A percentile compares a stretch with the other conserved stretches of the same genome.
Conservation (phyloP, 1,140 invertebrate species). For the Leptonema lineaticorne region DNA sequence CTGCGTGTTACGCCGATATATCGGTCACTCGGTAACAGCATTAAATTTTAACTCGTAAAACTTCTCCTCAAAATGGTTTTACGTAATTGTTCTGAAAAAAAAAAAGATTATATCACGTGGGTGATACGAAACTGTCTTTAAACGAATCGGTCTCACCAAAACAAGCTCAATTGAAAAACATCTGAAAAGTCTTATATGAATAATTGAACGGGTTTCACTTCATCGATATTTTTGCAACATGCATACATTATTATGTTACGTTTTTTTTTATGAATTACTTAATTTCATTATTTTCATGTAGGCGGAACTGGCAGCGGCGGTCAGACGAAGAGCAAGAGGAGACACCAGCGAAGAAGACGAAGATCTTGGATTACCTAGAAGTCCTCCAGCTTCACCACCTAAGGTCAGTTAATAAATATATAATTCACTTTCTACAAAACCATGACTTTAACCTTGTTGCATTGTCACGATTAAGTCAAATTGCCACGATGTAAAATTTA, state of each 20-base stretch:
- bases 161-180: neutral
- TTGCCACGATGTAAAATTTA: no score
- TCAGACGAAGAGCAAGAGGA: constrained; percentile 56
- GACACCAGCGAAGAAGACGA: constrained; percentile 62
- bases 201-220: neutral
- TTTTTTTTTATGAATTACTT: no score
- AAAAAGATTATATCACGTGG: neutral
- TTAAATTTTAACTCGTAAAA: neutral
- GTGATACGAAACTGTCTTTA: neutral
- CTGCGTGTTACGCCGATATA: neutral
- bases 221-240: neutral
- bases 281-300: constrained; percentile 46
- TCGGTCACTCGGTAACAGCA: neutral
- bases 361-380: constrained; percentile 64
- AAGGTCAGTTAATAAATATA: constrained; percentile 52
- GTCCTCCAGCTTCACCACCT: constrained; percentile 61
- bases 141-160: neutral
- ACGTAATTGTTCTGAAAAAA: neutral
- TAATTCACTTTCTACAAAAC: neutral
- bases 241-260: neutral
- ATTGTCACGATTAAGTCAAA: constrained; percentile 4
- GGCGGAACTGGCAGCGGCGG: constrained; percentile 64
- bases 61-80: neutral
- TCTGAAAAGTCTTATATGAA: neutral
- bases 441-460: neutral